Evolutionary conservation across 2,888 invertebrate genomes (phyloP).

Genomic region (Calameuta pallipes): DNA sequence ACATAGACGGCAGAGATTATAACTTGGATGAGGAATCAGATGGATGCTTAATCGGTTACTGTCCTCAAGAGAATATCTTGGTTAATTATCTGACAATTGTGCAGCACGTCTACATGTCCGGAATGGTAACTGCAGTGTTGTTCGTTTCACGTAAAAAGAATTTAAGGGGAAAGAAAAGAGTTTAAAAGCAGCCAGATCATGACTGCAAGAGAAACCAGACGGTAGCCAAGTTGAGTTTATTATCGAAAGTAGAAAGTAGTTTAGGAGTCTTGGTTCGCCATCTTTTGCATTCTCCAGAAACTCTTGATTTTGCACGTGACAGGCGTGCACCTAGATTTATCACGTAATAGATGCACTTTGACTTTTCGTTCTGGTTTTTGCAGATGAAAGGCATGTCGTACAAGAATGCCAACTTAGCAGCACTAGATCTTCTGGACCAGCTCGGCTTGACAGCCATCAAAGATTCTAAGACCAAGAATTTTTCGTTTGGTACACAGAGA

Average conservation of each 20-base stretch:
- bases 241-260: slow-evolving; percentile 3
- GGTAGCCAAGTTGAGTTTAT: background rate
- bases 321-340: background rate
- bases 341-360: background rate
- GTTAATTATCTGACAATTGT: slow-evolving; percentile 33
- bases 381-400: slow-evolving; percentile 36
- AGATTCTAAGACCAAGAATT: slow-evolving; percentile 20
- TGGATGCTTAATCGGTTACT: slow-evolving; percentile 30
- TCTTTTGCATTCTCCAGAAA: background rate
- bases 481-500: slow-evolving; percentile 26
- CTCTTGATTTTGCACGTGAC: background rate
- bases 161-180: background rate
- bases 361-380: background rate
- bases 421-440: slow-evolving; percentile 24
- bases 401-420: slow-evolving; percentile 22
- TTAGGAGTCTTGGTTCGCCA: background rate
- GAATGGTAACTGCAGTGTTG: slow-evolving; percentile 29
- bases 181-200: background rate
- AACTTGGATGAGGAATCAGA: slow-evolving; percentile 9
- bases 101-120: slow-evolving; percentile 35
- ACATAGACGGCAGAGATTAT: slow-evolving; percentile 31
- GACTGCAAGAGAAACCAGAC: background rate
- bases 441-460: slow-evolving; percentile 26
- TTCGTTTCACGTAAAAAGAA: background rate
- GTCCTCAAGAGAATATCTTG: slow-evolving; percentile 39